These are phyloP conservation scores for Phenganax subtilis DNA, from an alignment of 92 coral and sea anemone species.

Conservation along the genomic window DNA sequence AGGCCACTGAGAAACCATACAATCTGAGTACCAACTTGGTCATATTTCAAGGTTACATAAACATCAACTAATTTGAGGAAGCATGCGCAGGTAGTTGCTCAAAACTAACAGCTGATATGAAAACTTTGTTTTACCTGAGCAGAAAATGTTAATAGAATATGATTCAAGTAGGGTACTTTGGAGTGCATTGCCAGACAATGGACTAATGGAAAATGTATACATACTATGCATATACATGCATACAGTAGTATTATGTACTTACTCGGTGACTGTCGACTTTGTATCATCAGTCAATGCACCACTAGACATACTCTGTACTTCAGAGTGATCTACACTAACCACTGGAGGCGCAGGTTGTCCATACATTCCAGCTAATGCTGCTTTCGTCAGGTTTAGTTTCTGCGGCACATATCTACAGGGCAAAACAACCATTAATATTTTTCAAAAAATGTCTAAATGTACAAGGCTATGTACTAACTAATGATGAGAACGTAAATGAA, in stretches of 20 bases:
- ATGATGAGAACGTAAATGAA: conserved; percentile 5
- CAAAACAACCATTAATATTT: background rate
- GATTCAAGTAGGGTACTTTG: too few species aligned
- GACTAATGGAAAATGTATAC: too few species aligned
- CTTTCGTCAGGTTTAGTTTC: conserved; percentile 29
- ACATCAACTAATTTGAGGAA: conserved; percentile 3
- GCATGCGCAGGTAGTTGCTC: background rate
- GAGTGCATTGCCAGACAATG: too few species aligned
- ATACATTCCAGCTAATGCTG: conserved; percentile 55
- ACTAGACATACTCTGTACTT: conserved; percentile 87
- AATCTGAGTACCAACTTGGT: background rate
- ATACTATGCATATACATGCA: background rate
- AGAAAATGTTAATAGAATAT: too few species aligned
- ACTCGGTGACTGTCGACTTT: conserved; percentile 72
- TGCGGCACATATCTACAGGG: conserved; percentile 60
- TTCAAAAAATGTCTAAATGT: too few species aligned
- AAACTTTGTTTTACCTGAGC: too few species aligned
- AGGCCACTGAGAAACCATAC: background rate
- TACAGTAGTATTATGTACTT: conserved; percentile 24
- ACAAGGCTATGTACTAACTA: too few species aligned
- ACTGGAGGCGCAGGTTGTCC: conserved; percentile 74
- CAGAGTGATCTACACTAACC: conserved; percentile 79
- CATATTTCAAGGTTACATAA: conserved; percentile 29
- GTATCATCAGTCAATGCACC: conserved; percentile 97
- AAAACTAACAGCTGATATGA: too few species aligned